A percentile compares a stretch with the other conserved stretches of the same genome.
These are phyloP conservation scores for Mesopsocus fuscifrons DNA, from an alignment of 2,888 invertebrate species.

Conservation along the genomic window DNA sequence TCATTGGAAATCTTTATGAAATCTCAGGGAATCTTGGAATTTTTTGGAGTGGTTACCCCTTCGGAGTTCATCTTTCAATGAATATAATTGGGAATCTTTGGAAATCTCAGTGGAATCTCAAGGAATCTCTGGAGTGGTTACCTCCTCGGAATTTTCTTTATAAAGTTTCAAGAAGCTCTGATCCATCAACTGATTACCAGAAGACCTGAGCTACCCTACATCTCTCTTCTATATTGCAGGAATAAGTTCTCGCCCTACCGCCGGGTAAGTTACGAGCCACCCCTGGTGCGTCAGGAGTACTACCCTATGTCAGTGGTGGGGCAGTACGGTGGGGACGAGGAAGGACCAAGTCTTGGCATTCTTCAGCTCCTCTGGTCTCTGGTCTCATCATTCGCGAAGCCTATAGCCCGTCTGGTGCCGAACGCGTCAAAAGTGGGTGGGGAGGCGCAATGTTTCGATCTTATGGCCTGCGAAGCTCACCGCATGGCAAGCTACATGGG, in stretches of 20 bases:
- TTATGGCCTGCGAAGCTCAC: slow-evolving; percentile 6
- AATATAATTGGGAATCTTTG: too few species aligned
- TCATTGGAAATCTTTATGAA: too few species aligned
- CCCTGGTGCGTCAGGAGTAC: slow-evolving; percentile 2
- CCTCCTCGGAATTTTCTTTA: too few species aligned
- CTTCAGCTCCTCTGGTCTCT: slow-evolving; percentile 3
- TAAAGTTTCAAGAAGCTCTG: too few species aligned
- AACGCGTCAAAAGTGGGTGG: neutral
- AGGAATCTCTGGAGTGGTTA: too few species aligned
- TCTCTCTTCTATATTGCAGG: too few species aligned
- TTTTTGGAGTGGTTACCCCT: too few species aligned
- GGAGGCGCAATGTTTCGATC: slow-evolving; percentile 4
- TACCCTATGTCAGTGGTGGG: slow-evolving; percentile 7
- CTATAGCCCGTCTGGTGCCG: neutral
- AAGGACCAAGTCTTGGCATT: neutral
- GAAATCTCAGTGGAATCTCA: too few species aligned
- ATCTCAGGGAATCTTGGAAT: too few species aligned
- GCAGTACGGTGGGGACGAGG: neutral
- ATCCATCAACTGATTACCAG: too few species aligned
- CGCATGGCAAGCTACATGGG: neutral
- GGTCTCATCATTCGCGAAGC: neutral
- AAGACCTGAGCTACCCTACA: too few species aligned
- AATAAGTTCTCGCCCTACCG: neutral
- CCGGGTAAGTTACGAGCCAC: neutral
- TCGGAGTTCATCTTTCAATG: too few species aligned